Evolutionary conservation across 1,140 invertebrate genomes (phyloP).

Genomic region (Drosophila jambulina): DNA sequence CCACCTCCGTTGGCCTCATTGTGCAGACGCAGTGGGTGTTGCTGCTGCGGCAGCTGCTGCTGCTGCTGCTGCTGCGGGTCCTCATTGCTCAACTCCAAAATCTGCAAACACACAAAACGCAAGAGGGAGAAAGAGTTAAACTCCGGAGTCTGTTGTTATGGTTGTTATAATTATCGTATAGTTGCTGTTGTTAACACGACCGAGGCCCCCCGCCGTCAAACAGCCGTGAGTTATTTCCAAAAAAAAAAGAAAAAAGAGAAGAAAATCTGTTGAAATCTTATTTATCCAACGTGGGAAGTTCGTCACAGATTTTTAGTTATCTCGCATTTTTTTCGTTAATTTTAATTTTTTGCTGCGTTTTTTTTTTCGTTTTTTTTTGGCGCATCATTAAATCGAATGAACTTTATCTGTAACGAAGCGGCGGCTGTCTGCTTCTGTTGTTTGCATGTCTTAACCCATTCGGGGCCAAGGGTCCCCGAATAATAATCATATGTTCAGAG

Average conservation of each 20-base stretch:
- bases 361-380: slow-evolving; percentile 55
- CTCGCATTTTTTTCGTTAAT: slow-evolving; percentile 26
- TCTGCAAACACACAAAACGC: slow-evolving; percentile 71
- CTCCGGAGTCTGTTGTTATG: slow-evolving; percentile 56
- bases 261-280: slow-evolving; percentile 73
- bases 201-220: slow-evolving; percentile 47
- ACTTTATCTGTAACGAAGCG: slow-evolving; percentile 74
- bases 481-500: slow-evolving; percentile 5
- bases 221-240: slow-evolving; percentile 68
- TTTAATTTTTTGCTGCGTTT: slow-evolving; percentile 42
- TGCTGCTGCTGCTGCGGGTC: slow-evolving; percentile 71
- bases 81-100: slow-evolving; percentile 84
- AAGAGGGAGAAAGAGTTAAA: slow-evolving; percentile 61
- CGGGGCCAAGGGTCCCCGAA: slow-evolving; percentile 1
- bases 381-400: slow-evolving; percentile 79
- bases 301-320: slow-evolving; percentile 51
- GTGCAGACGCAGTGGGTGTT: slow-evolving; percentile 72
- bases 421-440: slow-evolving; percentile 31
- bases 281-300: slow-evolving; percentile 73
- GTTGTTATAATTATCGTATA: slow-evolving; percentile 74
- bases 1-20: slow-evolving; percentile 69
- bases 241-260: slow-evolving; percentile 17
- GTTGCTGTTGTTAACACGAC: slow-evolving; percentile 62
- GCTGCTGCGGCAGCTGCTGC: slow-evolving; percentile 60
- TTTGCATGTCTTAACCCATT: slow-evolving; percentile 23